Base-by-base conservation (phyloP, 2,113 vertebrate genomes). In the Phoenicopterus ruber region DNA sequence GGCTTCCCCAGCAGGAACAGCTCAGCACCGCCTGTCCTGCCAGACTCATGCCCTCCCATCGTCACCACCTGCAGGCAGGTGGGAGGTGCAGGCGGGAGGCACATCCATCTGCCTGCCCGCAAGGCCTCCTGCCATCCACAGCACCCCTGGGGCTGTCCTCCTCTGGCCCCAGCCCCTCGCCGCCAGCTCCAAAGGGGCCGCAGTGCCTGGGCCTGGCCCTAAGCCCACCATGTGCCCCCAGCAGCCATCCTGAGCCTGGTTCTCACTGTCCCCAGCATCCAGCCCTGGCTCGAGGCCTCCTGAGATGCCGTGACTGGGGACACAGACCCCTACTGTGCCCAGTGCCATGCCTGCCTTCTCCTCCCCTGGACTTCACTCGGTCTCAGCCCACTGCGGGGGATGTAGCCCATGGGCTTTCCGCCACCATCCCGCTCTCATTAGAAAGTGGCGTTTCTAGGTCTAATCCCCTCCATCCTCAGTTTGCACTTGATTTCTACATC, bases 1-100 rank as follows among this genome's bases (percentile, higher is more conserved):
- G 13, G 14, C 52, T 71, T 85, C 42, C 50, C 20, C 19, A 16
- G 24, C 3, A 1, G 49, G 26, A 81, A 31, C 32, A 11, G 66
- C 71, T 49, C 54, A 9, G 66, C 4, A 4, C 17, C 1, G 3
- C 50, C 46, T n/a, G 16, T 36, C 47, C 71, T 34, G 42, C 7
- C 0, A 1, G 19, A 29, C 58, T 55, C 6, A 0, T 1, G 1
- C 55, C 28, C 25, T 52, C 76, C 44, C 8, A 2, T 61, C 52
- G 57, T 80, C 28, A 21, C 16, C 3, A 9, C 5, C 52, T 8
- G 6, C 2, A 2, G 34, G 31, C 28, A 47, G 38, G 40, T 0
- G 1, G n/a, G 14, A 57, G 52, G 50, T 42, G 42, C 10, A 42
- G 44, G 40, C 0, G 1, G n/a, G 14, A 54, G 52, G 50, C 38